Conservation (phyloP, 1,140 invertebrate genomes). For the Tenebrio molitor region DNA sequence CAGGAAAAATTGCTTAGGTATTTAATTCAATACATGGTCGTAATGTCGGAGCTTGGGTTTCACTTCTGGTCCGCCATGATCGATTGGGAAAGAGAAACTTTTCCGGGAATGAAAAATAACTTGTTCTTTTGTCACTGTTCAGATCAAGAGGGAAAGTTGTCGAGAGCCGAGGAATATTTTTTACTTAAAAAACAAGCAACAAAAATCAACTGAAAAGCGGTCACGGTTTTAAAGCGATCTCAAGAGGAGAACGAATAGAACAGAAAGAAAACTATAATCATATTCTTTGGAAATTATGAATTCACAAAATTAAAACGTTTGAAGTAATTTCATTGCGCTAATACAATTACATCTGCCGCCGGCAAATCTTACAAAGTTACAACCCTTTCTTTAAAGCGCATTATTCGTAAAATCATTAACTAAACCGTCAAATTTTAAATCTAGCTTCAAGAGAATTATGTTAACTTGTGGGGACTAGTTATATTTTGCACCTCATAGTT, state of each 20-base stretch:
- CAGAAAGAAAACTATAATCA: background rate
- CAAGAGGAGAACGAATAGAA: background rate
- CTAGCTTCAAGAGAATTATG: too few species aligned
- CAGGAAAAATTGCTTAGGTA: too few species aligned
- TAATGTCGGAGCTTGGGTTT: too few species aligned
- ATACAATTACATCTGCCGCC: slow-evolving; percentile 1
- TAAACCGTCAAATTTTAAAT: too few species aligned
- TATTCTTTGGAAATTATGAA: background rate
- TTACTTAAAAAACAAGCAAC: slow-evolving; percentile 4
- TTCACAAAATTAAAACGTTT: background rate
- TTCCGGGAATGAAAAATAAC: slow-evolving; percentile 10
- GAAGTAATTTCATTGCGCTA: slow-evolving; percentile 11
- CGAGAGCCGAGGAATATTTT: slow-evolving; percentile 9
- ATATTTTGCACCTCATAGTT: too few species aligned
- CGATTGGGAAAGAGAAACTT: slow-evolving; percentile 12
- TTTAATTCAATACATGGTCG: too few species aligned
- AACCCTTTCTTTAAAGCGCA: too few species aligned
- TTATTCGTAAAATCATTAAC: too few species aligned
- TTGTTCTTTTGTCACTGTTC: slow-evolving; percentile 7
- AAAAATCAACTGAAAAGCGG: too few species aligned
- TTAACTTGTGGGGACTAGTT: too few species aligned
- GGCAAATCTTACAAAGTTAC: background rate
- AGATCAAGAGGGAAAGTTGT: slow-evolving; percentile 22
- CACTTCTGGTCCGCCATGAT: slow-evolving; percentile 1
- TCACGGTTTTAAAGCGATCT: background rate